These are phyloP conservation scores for Lineus longissimus DNA, from an alignment of 1,140 invertebrate genomes.

Conservation along the genomic window DNA sequence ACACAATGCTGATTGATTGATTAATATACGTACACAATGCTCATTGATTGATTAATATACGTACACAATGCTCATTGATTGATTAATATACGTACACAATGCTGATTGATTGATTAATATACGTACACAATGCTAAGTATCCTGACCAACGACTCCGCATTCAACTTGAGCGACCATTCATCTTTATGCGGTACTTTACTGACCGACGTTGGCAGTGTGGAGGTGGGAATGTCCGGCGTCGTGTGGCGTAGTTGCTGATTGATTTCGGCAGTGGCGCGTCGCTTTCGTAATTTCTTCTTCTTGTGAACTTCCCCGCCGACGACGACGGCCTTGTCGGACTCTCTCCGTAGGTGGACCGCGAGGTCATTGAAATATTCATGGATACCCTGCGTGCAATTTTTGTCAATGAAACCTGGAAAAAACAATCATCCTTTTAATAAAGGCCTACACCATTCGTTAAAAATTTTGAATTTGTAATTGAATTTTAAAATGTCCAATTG, in stretches of 20 bases:
- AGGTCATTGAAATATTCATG: constrained; percentile 73
- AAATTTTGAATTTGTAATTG: too few relatives aligned
- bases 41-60: too few relatives aligned
- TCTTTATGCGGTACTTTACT: constrained; percentile 13
- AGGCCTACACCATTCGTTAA: neutral
- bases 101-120: too few relatives aligned
- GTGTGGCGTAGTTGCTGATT: neutral
- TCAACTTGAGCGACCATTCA: constrained; percentile 28
- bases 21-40: too few relatives aligned
- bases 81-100: too few relatives aligned
- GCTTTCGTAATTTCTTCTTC: constrained; percentile 31
- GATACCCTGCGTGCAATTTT: constrained; percentile 71
- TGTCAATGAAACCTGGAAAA: constrained; percentile 76
- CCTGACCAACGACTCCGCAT: constrained; percentile 35
- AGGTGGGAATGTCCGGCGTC: neutral
- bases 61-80: too few relatives aligned
- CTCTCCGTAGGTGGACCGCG: constrained; percentile 12
- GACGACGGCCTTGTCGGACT: constrained; percentile 14
- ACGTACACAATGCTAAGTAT: constrained; percentile 40
- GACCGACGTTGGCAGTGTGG: neutral
- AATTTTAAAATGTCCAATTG: too few relatives aligned
- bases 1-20: too few relatives aligned
- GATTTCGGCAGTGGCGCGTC: constrained; percentile 11
- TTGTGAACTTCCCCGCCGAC: neutral
- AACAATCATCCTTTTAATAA: constrained; percentile 12